Conservation (phyloP, 92 coral and sea anemone species). For the Paramuricea clavata region DNA sequence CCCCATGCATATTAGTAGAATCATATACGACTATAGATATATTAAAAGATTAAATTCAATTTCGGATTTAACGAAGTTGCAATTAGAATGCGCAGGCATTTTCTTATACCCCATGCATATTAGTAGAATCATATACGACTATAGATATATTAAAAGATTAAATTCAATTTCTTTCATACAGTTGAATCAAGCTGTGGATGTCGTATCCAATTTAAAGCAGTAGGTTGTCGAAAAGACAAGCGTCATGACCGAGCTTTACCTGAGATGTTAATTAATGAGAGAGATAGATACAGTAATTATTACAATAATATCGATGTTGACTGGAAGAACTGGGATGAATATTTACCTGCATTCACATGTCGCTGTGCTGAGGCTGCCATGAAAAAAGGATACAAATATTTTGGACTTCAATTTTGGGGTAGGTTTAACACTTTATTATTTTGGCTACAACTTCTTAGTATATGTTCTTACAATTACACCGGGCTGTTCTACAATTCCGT, state of each 20-base stretch:
- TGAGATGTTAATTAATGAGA: slow-evolving; percentile 80
- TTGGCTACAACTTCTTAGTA: too few relatives aligned
- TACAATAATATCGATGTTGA: slow-evolving; percentile 71
- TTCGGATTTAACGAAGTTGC: too few relatives aligned
- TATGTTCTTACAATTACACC: too few relatives aligned
- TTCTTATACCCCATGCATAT: too few relatives aligned
- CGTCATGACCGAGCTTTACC: slow-evolving; percentile 74
- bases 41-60: too few relatives aligned
- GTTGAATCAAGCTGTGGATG: slow-evolving; percentile 50
- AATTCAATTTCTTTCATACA: background rate
- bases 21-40: background rate
- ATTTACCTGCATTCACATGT: slow-evolving; percentile 78
- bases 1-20: too few relatives aligned
- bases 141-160: background rate
- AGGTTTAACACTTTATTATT: too few relatives aligned
- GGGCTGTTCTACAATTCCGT: too few relatives aligned
- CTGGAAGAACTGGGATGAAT: slow-evolving; percentile 84
- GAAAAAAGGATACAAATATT: slow-evolving; percentile 73
- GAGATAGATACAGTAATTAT: slow-evolving; percentile 63
- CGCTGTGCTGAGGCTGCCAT: slow-evolving; percentile 90
- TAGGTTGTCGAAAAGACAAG: slow-evolving; percentile 79
- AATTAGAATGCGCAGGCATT: too few relatives aligned
- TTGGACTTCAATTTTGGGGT: slow-evolving; percentile 87
- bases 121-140: background rate
- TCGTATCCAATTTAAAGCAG: slow-evolving; percentile 55